Evolutionary conservation across 2,113 vertebrate species (phyloP).

Genomic region (Falcunculus frontatus): DNA sequence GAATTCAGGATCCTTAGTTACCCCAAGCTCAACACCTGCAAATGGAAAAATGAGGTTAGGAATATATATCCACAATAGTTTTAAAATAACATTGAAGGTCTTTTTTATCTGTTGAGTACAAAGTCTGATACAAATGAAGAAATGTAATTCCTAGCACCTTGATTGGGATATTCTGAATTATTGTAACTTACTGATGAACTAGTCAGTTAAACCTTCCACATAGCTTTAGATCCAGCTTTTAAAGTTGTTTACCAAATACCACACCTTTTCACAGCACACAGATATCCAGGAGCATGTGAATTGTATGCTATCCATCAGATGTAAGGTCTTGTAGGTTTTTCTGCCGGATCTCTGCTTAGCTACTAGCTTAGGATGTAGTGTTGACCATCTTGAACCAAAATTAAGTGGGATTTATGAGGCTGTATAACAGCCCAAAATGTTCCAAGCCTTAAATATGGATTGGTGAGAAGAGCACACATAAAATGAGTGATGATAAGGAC

Average conservation of each 20-base stretch:
- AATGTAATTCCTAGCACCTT: background rate
- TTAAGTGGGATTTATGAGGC: constrained; percentile 9
- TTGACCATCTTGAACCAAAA: background rate
- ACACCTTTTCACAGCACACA: background rate
- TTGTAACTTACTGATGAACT: background rate
- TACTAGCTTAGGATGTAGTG: background rate
- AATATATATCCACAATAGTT: background rate
- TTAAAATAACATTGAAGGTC: background rate
- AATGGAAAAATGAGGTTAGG: background rate
- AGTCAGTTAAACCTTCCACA: background rate
- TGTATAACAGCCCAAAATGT: background rate
- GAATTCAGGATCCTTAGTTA: constrained; percentile 3
- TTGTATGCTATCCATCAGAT: background rate
- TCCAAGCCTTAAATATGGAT: constrained; percentile 23
- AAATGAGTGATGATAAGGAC: background rate
- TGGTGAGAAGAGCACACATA: background rate
- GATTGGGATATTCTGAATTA: background rate
- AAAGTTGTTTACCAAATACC: background rate
- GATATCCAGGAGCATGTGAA: background rate
- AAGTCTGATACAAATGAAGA: background rate
- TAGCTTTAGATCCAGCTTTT: background rate
- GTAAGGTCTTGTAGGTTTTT: background rate
- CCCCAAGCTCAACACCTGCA: background rate
- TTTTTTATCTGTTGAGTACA: background rate
- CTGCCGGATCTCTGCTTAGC: background rate